Conservation (phyloP, 2,888 invertebrate genomes). For the Anoplius nigerrimus region DNA sequence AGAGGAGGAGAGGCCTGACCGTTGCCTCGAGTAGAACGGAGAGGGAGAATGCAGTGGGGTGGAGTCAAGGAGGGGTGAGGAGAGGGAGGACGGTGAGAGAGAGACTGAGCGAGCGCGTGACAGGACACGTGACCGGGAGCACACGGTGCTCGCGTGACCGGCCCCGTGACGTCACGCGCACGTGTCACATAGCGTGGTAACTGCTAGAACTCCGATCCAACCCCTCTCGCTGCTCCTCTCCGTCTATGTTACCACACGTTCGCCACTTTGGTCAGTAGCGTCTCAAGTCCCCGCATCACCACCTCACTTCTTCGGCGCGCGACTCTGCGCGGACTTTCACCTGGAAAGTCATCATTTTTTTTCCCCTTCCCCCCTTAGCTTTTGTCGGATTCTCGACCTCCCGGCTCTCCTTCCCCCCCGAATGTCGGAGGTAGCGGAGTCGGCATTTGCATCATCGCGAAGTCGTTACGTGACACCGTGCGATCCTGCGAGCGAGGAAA, state of each 20-base stretch:
- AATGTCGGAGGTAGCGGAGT: too few species aligned
- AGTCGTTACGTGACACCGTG: conserved; percentile 38
- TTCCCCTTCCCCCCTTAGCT: conserved; percentile 10
- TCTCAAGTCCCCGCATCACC: conserved; percentile 53
- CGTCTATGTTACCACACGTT: conserved; percentile 23
- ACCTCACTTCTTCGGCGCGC: conserved; percentile 9
- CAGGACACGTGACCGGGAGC: conserved; percentile 73
- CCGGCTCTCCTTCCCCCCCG: too few species aligned
- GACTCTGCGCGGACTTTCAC: conserved; percentile 60
- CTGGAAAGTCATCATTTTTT: conserved; percentile 48
- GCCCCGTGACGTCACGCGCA: conserved; percentile 74
- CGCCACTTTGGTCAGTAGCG: conserved; percentile 58
- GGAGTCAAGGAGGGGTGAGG: background rate
- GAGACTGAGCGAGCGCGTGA: conserved; percentile 69
- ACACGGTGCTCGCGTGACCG: conserved; percentile 74
- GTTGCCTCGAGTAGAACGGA: background rate
- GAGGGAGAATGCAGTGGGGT: background rate
- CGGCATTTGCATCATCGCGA: conserved; percentile 44
- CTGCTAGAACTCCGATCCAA: conserved; percentile 43
- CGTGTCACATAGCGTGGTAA: conserved; percentile 73
- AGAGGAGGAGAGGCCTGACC: too few species aligned
- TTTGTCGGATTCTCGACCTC: conserved; percentile 4
- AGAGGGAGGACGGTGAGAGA: conserved; percentile 8
- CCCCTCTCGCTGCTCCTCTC: conserved; percentile 43
- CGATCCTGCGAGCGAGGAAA: conserved; percentile 5